Conservation (phyloP, 2,797 vertebrate genomes). For the Enteromius afrohamiltoni region DNA sequence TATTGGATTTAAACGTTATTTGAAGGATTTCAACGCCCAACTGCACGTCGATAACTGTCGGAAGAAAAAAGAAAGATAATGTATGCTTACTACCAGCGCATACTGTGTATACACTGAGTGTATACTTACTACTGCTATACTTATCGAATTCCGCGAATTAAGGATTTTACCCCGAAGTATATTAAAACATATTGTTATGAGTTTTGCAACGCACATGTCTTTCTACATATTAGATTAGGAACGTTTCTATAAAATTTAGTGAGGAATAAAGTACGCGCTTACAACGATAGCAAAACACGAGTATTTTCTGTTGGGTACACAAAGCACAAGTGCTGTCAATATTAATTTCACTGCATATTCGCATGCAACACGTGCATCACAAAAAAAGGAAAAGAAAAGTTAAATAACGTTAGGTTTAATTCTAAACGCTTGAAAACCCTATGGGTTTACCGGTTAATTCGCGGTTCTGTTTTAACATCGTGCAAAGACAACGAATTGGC, state of each 20-base stretch:
- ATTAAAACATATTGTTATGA: neutral
- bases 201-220: neutral
- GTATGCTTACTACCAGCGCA: too few species aligned
- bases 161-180: too few species aligned
- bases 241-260: neutral
- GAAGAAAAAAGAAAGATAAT: neutral
- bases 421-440: neutral
- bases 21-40: neutral
- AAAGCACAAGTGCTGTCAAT: neutral
- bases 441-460: neutral
- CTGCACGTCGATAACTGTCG: neutral
- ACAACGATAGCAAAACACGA: neutral
- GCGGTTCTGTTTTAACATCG: too few species aligned
- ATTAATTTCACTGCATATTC: neutral
- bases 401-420: too few species aligned
- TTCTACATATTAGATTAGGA: neutral
- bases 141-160: neutral
- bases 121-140: neutral
- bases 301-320: neutral
- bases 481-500: too few species aligned
- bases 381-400: too few species aligned
- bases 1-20: neutral
- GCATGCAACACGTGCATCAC: neutral
- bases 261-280: neutral
- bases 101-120: neutral